phyloP scores from a whole-genome alignment of 2,888 invertebrate species.

The Drosophila lutescens region DNA sequence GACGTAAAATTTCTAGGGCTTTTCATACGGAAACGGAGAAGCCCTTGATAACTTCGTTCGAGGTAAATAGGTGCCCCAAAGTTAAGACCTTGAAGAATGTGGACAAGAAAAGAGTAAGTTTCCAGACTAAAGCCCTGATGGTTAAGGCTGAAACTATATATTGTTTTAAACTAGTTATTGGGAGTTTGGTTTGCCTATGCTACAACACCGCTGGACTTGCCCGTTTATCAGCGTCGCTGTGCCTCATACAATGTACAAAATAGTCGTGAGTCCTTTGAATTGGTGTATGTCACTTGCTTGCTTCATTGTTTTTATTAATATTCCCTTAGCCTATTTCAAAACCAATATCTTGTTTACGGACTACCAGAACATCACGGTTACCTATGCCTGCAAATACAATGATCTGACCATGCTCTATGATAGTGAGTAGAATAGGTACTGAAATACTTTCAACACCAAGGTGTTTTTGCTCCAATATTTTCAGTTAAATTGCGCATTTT shows the following conservation, averaged over 20 bases:
- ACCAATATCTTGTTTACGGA: slow-evolving; percentile 52
- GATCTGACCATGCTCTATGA: neutral
- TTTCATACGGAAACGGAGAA: neutral
- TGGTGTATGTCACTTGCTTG: neutral
- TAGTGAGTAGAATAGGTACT: slow-evolving; percentile 9
- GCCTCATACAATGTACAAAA: slow-evolving; percentile 48
- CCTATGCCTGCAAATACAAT: slow-evolving; percentile 45
- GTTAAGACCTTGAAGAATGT: slow-evolving; percentile 20
- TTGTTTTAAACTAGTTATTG: slow-evolving; percentile 35
- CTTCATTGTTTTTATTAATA: neutral
- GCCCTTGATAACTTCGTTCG: neutral
- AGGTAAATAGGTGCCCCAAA: slow-evolving; percentile 29
- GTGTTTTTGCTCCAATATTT: neutral
- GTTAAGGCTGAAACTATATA: rapidly evolving
- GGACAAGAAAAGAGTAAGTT: slow-evolving; percentile 25
- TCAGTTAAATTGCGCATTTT: slow-evolving; percentile 58
- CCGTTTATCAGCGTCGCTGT: slow-evolving; percentile 43
- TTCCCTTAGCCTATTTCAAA: slow-evolving; percentile 39
- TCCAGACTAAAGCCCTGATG: rapidly evolving
- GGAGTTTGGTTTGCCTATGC: slow-evolving; percentile 63
- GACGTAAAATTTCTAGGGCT: rapidly evolving
- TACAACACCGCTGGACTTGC: slow-evolving; percentile 42
- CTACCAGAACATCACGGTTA: slow-evolving; percentile 22
- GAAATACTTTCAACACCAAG: too few relatives aligned
- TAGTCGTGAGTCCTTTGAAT: slow-evolving; percentile 44